Evolutionary conservation across 2,113 vertebrate species (phyloP), one percentile per base, ranked within the genome.

Genomic region (Gulo gulo): DNA sequence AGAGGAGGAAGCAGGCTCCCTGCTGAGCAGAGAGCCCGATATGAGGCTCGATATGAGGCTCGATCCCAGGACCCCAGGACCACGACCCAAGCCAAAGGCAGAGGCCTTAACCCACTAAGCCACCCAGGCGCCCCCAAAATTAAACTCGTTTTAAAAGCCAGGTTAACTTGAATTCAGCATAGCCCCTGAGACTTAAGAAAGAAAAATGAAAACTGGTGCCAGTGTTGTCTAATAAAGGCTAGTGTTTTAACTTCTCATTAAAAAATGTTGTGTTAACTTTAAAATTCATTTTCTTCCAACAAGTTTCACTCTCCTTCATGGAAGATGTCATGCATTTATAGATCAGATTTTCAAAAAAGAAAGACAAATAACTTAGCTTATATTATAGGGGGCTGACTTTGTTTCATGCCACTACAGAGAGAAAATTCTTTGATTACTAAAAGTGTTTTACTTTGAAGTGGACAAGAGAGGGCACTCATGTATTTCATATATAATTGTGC

Each of bases 381-480:
- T 83, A 9, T 91, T 71, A 84, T 78, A 97, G 71, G 31, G 71
- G 31, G n/a, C 11, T 96, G 63, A 91, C 61, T 95, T 96, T n/a
- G 57, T 7, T 52, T 96, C 16, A 34, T 91, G 10, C 16, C 36
- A 11, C 6, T 86, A 57, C 21, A 4, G 0, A 59, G 65, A 96
- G 42, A 91, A 96, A 45, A 65, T 59, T 29, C 23, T 84, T 84
- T 94, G 65, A 67, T 67, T 10, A 47, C 0, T 15, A 14, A 91
- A 93, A 79, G 23, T 97, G 98, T 94, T 98, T 96, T 97, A 81
- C 97, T 83, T 78, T 82, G 42, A 80, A 88, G 16, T 55, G 91
- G 95, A 96, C 98, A 92, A 98, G 89, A 98, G 98, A 97, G 98
- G 98, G 98, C 98, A 98, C 97, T 98, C 97, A 81, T 63, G 98